phyloP scores from a whole-genome alignment of 2,888 invertebrate species.

The Microplitis manilae region DNA sequence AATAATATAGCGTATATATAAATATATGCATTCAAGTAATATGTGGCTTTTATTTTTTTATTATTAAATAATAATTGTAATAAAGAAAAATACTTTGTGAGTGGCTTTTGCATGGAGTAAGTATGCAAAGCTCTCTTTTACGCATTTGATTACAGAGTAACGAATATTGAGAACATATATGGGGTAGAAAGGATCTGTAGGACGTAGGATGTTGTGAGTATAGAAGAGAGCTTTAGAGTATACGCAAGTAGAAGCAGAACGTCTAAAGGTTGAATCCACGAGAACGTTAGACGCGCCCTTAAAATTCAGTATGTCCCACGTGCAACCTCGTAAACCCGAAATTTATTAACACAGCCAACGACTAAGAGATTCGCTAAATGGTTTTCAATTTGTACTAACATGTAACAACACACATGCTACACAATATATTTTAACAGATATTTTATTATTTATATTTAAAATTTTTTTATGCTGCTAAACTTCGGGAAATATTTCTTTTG shows the following conservation, averaged over 20 bases:
- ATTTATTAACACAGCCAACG: conserved; percentile 70
- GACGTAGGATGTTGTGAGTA: conserved; percentile 25
- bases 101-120: conserved; percentile 12
- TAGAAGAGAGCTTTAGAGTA: conserved; percentile 24
- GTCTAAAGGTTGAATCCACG: conserved; percentile 43
- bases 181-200: conserved; percentile 37
- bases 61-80: conserved; percentile 8
- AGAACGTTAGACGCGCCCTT: conserved; percentile 39
- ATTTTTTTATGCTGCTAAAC: conserved; percentile 38
- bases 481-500: conserved; percentile 25
- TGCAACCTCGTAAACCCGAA: conserved; percentile 65
- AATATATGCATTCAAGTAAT: too few relatives aligned
- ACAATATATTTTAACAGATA: not conserved
- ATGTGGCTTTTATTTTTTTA: too few relatives aligned
- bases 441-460: conserved; percentile 36
- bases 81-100: conserved; percentile 12
- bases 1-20: too few relatives aligned
- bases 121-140: conserved; percentile 42
- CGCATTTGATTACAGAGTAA: conserved; percentile 34
- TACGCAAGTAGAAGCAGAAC: conserved; percentile 17
- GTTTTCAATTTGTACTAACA: conserved; percentile 71
- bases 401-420: conserved; percentile 53
- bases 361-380: conserved; percentile 69
- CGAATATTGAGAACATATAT: conserved; percentile 15
- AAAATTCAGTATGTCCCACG: conserved; percentile 30